Conservation (phyloP, 2,888 invertebrate genomes). For the Amphimallon solstitiale region DNA sequence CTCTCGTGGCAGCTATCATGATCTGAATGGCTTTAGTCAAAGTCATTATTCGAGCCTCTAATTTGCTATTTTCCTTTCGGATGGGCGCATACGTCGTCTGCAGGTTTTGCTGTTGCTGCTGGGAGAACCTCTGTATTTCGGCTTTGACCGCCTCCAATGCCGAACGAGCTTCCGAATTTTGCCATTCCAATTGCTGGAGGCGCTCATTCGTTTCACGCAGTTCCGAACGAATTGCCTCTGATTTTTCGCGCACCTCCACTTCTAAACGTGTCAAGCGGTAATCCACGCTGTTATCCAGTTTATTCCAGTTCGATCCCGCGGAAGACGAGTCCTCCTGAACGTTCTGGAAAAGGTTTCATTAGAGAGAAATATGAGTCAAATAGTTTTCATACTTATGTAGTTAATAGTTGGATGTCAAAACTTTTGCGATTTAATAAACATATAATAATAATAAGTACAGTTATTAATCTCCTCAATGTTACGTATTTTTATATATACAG, state of each 20-base stretch:
- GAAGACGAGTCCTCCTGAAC: too few species aligned
- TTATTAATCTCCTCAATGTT: too few species aligned
- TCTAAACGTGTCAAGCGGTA: slow-evolving; percentile 60
- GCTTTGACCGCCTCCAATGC: slow-evolving; percentile 60
- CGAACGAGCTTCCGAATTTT: slow-evolving; percentile 58
- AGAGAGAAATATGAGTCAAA: too few species aligned
- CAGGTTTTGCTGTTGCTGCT: slow-evolving; percentile 21
- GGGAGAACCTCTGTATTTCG: slow-evolving; percentile 52
- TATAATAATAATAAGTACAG: too few species aligned
- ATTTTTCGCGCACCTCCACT: slow-evolving; percentile 59
- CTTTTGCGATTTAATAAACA: too few species aligned
- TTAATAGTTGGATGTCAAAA: too few species aligned
- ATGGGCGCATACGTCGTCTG: not conserved
- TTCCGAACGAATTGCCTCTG: slow-evolving; percentile 60
- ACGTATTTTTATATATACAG: too few species aligned
- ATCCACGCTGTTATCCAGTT: slow-evolving; percentile 40
- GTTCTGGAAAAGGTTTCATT: too few species aligned
- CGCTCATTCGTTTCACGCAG: slow-evolving; percentile 60
- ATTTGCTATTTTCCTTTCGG: slow-evolving; percentile 21
- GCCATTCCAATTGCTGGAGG: slow-evolving; percentile 62
- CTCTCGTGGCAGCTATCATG: slow-evolving; percentile 47
- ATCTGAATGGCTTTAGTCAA: slow-evolving; percentile 51
- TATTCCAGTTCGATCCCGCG: not conserved
- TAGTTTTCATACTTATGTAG: too few species aligned
- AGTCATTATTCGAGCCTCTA: slow-evolving; percentile 47